Conservation (phyloP, 2,888 invertebrate species). For the Anarsia innoxiella region DNA sequence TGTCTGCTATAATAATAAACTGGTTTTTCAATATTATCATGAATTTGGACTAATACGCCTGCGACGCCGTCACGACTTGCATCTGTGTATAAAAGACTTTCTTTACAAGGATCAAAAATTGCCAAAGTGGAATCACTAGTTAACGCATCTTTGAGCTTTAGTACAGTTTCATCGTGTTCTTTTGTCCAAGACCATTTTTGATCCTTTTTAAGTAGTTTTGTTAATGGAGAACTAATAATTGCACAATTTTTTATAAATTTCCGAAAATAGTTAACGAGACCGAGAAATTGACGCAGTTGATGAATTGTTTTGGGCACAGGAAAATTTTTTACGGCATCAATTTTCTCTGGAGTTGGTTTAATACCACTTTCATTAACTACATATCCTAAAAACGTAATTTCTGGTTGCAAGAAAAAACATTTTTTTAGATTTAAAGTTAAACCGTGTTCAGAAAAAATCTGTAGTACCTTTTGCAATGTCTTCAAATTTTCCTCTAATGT, state of each 20-base stretch:
- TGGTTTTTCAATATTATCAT: slow-evolving; percentile 22
- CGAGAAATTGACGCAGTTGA: neutral
- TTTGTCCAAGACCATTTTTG: slow-evolving; percentile 2
- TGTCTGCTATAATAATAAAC: slow-evolving; percentile 31
- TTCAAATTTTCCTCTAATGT: neutral
- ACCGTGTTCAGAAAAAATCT: neutral
- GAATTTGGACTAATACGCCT: slow-evolving; percentile 28
- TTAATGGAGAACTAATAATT: slow-evolving; percentile 4
- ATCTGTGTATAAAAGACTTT: slow-evolving; percentile 15
- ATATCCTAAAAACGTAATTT: slow-evolving; percentile 22
- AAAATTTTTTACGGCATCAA: slow-evolving; percentile 7
- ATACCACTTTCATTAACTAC: slow-evolving; percentile 21
- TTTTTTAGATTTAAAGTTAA: slow-evolving; percentile 20
- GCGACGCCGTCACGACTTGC: slow-evolving; percentile 32
- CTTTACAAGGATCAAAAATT: slow-evolving; percentile 22
- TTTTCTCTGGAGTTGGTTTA: slow-evolving; percentile 20
- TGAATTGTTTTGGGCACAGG: neutral
- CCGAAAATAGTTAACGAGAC: neutral
- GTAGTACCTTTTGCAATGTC: neutral
- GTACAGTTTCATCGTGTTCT: slow-evolving; percentile 9
- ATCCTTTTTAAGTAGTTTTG: neutral
- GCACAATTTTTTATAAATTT: slow-evolving; percentile 1
- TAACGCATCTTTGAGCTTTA: slow-evolving; percentile 8
- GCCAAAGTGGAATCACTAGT: slow-evolving; percentile 14
- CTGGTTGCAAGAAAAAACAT: too few relatives aligned